Conservation (phyloP, 2,888 invertebrate species). For the Eilema depressum region DNA sequence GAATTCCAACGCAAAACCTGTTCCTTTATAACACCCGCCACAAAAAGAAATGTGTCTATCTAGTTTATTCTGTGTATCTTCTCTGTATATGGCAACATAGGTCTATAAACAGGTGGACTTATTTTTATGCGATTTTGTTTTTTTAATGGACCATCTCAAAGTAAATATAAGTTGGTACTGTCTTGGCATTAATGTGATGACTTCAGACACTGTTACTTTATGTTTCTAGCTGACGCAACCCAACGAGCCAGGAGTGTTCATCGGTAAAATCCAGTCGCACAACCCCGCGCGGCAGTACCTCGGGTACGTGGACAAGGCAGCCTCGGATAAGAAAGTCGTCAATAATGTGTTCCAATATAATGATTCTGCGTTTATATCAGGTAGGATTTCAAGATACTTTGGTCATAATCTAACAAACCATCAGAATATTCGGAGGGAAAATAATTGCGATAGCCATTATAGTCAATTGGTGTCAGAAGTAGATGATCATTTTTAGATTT, state of each 20-base stretch:
- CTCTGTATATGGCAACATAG: too few relatives aligned
- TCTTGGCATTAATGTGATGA: too few relatives aligned
- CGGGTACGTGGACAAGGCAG: conserved; percentile 97
- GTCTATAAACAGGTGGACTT: too few relatives aligned
- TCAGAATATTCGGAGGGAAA: background rate
- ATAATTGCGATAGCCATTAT: too few relatives aligned
- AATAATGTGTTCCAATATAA: conserved; percentile 95
- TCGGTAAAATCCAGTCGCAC: conserved; percentile 97
- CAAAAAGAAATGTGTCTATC: too few relatives aligned
- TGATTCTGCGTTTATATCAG: conserved; percentile 98
- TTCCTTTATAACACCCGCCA: too few relatives aligned
- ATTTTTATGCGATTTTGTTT: too few relatives aligned
- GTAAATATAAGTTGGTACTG: background rate
- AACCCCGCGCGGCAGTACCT: conserved; percentile 97
- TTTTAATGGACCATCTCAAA: too few relatives aligned
- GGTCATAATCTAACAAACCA: background rate
- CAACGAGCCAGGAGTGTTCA: conserved; percentile 98
- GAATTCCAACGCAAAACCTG: too few relatives aligned
- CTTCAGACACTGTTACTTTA: background rate
- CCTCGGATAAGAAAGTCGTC: conserved; percentile 97
- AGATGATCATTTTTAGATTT: too few relatives aligned
- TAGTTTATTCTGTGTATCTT: too few relatives aligned
- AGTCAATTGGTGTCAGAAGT: too few relatives aligned
- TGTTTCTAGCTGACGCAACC: conserved; percentile 84
- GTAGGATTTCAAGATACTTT: conserved; percentile 61